Evolutionary conservation across 1,140 invertebrate species (phyloP).

Genomic region (Heliconius hewitsoni): DNA sequence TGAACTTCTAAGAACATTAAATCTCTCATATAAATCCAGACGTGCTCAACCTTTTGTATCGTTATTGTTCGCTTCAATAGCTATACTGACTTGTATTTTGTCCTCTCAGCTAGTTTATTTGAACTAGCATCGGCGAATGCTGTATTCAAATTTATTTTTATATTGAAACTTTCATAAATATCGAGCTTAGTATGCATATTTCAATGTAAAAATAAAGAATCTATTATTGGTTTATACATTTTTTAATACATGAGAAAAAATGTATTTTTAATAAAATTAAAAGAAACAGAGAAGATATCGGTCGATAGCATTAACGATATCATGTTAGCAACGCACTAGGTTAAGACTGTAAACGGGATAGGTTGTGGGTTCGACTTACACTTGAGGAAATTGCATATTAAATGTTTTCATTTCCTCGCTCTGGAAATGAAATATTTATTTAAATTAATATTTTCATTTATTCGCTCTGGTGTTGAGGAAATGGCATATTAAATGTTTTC

Average conservation of each 20-base stretch:
- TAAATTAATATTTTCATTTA: too few species aligned
- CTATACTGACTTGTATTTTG: constrained; percentile 4
- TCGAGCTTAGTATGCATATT: neutral
- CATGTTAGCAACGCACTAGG: too few species aligned
- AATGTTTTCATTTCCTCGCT: too few species aligned
- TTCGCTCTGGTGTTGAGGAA: too few species aligned
- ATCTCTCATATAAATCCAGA: constrained; percentile 8
- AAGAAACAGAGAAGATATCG: too few species aligned
- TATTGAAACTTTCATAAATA: neutral
- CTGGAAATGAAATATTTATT: too few species aligned
- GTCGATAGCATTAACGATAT: too few species aligned
- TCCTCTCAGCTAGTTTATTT: constrained; percentile 11
- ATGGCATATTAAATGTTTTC: too few species aligned
- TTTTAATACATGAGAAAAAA: neutral
- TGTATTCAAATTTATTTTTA: neutral
- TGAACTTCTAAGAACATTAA: constrained; percentile 5
- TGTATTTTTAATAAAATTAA: neutral
- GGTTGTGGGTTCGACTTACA: too few species aligned
- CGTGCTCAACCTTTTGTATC: constrained; percentile 16
- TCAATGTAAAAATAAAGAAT: neutral
- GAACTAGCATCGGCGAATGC: neutral
- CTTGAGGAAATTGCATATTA: too few species aligned
- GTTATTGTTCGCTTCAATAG: constrained; percentile 15
- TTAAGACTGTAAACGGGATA: too few species aligned
- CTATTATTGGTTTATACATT: neutral